Conservation (phyloP, 2,888 invertebrate species). For the Metopia argyrocephala region DNA sequence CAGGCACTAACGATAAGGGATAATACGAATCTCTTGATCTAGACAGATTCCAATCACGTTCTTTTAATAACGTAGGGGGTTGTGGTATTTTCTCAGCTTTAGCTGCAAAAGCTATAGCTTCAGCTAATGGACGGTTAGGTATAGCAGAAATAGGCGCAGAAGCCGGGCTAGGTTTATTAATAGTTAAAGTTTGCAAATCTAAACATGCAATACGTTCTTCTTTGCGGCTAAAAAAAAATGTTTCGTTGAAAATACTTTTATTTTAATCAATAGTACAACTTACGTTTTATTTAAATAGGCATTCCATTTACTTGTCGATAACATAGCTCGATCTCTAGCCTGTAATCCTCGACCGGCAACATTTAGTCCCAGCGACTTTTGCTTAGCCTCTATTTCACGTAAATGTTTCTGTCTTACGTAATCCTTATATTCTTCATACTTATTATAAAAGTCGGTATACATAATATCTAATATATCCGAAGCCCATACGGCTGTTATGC, state of each 20-base stretch:
- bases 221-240: slow-evolving; percentile 79
- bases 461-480: slow-evolving; percentile 97
- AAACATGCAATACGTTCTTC: slow-evolving; percentile 90
- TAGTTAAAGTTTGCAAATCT: slow-evolving; percentile 94
- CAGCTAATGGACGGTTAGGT: slow-evolving; percentile 71
- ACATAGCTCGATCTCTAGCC: slow-evolving; percentile 87
- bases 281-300: slow-evolving; percentile 86
- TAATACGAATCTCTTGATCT: slow-evolving; percentile 82
- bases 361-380: slow-evolving; percentile 80
- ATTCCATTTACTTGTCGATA: slow-evolving; percentile 94
- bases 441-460: slow-evolving; percentile 95
- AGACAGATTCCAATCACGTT: slow-evolving; percentile 66
- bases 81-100: slow-evolving; percentile 68
- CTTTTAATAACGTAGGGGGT: slow-evolving; percentile 68
- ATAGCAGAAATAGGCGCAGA: slow-evolving; percentile 78
- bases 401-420: slow-evolving; percentile 81
- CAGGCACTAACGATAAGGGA: slow-evolving; percentile 95
- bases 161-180: slow-evolving; percentile 85
- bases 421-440: slow-evolving; percentile 93
- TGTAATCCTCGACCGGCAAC: slow-evolving; percentile 79
- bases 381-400: slow-evolving; percentile 84
- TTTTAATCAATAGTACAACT: slow-evolving; percentile 61
- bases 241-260: slow-evolving; percentile 13
- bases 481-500: slow-evolving; percentile 93
- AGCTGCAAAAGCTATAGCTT: slow-evolving; percentile 67